Evolutionary conservation across 2,797 vertebrate genomes (phyloP).

Genomic region (Mus minutoides): DNA sequence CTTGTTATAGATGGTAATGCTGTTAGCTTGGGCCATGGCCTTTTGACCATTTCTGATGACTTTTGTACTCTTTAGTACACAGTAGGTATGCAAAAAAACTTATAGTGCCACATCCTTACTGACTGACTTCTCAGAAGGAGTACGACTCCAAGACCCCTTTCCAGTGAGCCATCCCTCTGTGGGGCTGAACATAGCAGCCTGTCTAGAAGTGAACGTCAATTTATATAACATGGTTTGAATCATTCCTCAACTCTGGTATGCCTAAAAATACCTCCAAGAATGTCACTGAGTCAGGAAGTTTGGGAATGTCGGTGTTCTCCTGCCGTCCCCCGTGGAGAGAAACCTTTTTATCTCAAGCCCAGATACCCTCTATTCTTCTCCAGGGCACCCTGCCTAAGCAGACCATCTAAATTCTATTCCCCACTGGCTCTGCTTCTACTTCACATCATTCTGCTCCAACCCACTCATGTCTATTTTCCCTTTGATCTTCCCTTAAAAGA

Average conservation of each 20-base stretch:
- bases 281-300: neutral
- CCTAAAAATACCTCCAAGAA: neutral
- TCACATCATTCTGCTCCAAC: constrained; percentile 57
- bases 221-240: neutral
- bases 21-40: neutral
- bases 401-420: constrained; percentile 71
- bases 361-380: neutral
- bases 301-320: neutral
- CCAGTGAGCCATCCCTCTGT: accelerated
- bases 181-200: neutral
- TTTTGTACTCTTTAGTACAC: neutral
- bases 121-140: neutral
- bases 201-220: neutral
- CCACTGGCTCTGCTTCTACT: neutral
- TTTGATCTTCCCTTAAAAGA: constrained; percentile 79
- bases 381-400: neutral
- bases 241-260: neutral
- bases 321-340: neutral
- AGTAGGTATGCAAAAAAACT: neutral
- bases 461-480: constrained; percentile 72
- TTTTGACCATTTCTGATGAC: neutral
- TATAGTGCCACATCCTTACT: neutral
- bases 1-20: neutral
- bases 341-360: neutral
- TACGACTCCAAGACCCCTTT: neutral